These are phyloP conservation scores for Muscicapa striata DNA, from an alignment of 2,797 vertebrate species.

Conservation along the genomic window DNA sequence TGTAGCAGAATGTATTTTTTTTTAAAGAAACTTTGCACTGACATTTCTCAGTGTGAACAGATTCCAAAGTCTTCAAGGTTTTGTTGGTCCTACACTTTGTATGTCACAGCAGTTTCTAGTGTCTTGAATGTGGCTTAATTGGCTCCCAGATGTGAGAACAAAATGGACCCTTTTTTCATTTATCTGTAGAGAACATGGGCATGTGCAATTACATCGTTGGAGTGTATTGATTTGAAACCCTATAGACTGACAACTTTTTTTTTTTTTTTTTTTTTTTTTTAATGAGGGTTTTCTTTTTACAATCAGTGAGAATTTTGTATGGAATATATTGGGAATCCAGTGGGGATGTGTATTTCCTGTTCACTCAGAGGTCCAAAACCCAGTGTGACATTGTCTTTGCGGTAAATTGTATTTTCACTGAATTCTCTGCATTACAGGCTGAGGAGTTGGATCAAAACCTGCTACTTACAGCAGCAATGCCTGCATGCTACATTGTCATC, in stretches of 20 bases:
- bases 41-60: not conserved
- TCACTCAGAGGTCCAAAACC: not conserved
- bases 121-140: conserved; percentile 4
- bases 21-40: not conserved
- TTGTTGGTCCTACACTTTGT: not conserved
- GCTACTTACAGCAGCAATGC: not conserved
- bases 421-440: not conserved
- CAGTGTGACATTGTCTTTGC: not conserved
- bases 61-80: not conserved
- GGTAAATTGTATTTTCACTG: not conserved
- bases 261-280: not conserved
- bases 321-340: not conserved
- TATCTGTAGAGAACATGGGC: not conserved
- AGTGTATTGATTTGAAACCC: not conserved
- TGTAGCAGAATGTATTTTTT: not conserved
- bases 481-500: not conserved
- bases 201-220: not conserved
- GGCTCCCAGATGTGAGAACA: conserved; percentile 13
- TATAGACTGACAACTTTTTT: not conserved
- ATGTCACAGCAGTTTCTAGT: not conserved
- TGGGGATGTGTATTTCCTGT: not conserved
- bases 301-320: not conserved
- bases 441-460: not conserved
- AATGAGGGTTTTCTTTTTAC: not conserved
- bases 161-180: not conserved